These are phyloP conservation scores for Hoplostethus atlanticus DNA, from an alignment of 2,797 vertebrate genomes.

Conservation along the genomic window DNA sequence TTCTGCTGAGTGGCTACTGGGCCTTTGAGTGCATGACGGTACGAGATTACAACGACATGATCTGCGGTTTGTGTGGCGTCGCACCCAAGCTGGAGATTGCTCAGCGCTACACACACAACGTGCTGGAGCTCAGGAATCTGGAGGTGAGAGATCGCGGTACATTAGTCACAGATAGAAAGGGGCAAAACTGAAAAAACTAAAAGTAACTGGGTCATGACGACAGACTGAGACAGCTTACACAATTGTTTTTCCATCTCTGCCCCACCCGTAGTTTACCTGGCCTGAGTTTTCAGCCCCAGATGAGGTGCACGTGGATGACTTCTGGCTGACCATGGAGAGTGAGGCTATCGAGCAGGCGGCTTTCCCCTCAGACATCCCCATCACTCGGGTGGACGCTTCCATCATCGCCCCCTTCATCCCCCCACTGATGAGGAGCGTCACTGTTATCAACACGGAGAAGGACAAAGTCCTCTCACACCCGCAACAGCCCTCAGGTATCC, in stretches of 20 bases:
- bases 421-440: conserved; percentile 91
- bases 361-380: conserved; percentile 93
- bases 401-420: conserved; percentile 97
- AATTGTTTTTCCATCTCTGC: not conserved
- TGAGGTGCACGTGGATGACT: conserved; percentile 97
- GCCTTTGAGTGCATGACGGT: conserved; percentile 96
- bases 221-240: not conserved
- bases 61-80: conserved; percentile 96
- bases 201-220: not conserved
- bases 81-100: conserved; percentile 95
- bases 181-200: not conserved
- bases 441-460: conserved; percentile 96
- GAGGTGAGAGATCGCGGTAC: conserved; percentile 85
- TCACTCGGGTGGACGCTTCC: conserved; percentile 96
- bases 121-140: conserved; percentile 91
- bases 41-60: conserved; percentile 99
- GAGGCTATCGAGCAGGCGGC: conserved; percentile 96
- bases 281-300: conserved; percentile 90
- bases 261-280: conserved; percentile 92
- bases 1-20: conserved; percentile 96
- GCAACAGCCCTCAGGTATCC: conserved; percentile 85
- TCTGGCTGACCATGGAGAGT: conserved; percentile 98
- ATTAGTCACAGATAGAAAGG: not conserved
- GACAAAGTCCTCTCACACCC: conserved; percentile 86
- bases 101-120: conserved; percentile 87